These are phyloP conservation scores for Nycticebus coucang DNA, from an alignment of 2,113 vertebrate species.

Conservation along the genomic window DNA sequence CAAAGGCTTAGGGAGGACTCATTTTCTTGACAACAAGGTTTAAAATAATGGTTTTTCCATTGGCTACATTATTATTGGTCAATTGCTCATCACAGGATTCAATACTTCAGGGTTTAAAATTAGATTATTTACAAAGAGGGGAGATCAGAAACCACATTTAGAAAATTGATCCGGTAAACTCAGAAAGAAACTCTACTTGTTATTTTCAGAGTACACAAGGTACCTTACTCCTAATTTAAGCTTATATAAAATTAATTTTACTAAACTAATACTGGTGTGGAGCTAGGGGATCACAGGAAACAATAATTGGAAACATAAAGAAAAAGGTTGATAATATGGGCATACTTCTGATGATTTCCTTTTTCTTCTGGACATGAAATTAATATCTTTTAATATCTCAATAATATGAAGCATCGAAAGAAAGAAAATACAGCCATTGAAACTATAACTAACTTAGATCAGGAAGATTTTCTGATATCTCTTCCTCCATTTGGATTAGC, in stretches of 20 bases:
- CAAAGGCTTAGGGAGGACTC: neutral
- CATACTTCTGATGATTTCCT: neutral
- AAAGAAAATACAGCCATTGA: neutral
- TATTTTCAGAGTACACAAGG: neutral
- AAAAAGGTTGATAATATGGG: neutral
- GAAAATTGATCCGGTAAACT: neutral
- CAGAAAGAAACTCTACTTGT: neutral
- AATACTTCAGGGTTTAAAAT: neutral
- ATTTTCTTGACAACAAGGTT: neutral
- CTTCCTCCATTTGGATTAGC: neutral
- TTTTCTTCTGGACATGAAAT: conserved; percentile 6
- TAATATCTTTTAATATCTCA: conserved; percentile 2
- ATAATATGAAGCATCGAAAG: neutral
- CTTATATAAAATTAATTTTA: neutral
- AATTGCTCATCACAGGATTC: neutral
- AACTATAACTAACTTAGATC: neutral
- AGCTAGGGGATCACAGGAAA: neutral
- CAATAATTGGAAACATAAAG: neutral
- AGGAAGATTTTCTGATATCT: conserved; percentile 10
- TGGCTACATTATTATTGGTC: neutral
- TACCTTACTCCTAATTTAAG: neutral
- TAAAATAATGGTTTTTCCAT: neutral
- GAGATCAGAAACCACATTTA: neutral
- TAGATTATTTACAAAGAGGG: neutral
- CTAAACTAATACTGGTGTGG: neutral